Evolutionary conservation across 2,113 vertebrate genomes (phyloP), one percentile per base, ranked within the genome.

Genomic region (Tympanuchus pallidicinctus): DNA sequence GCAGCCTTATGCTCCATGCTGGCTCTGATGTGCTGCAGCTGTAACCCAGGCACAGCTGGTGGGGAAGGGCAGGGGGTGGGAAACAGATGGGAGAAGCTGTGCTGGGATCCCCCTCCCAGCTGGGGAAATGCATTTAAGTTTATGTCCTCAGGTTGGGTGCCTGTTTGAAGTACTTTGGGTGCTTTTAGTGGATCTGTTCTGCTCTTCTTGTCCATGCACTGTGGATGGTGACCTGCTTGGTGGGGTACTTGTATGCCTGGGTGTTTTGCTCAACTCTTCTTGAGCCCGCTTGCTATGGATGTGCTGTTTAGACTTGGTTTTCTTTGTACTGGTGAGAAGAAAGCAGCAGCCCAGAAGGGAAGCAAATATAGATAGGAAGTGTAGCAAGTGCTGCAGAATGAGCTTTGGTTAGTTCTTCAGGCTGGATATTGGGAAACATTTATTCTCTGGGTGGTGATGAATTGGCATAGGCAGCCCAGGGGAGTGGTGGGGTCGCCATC

Each of bases 21-120:
- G 75, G 21, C 32, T 61, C 1, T 2, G 25, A 20, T 19, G 2
- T 0, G 2, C 9, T 5, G 67, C 28, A 38, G 40, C 34, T 74
- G 14, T 60, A 59, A 2, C 45, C 28, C 8, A 50, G 66, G 42
- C 47, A 40, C 5, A 40, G 22, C 56, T 9, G 10, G 8, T 0
- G 1, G 24, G n/a, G n/a, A 71, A 24, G 66, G 45, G 21, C 21
- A 21, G 14, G 34, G 59, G 10, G 70, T 67, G 89, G 48, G 86
- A 45, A 67, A 38, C 20, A 75, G 38, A 36, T 32, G 34, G 21
- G 61, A 67, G 38, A 36, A 78, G 47, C 1, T 3, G 40, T 72
- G 45, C 45, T 61, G 40, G 5, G 25, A 88, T 9, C n/a, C 3
- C 1, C 22, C 21, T 47, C 52, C 5, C n/a, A 32, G 25, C 67